Conservation (phyloP, 2,113 vertebrate genomes). For the Emydura subglobosa region DNA sequence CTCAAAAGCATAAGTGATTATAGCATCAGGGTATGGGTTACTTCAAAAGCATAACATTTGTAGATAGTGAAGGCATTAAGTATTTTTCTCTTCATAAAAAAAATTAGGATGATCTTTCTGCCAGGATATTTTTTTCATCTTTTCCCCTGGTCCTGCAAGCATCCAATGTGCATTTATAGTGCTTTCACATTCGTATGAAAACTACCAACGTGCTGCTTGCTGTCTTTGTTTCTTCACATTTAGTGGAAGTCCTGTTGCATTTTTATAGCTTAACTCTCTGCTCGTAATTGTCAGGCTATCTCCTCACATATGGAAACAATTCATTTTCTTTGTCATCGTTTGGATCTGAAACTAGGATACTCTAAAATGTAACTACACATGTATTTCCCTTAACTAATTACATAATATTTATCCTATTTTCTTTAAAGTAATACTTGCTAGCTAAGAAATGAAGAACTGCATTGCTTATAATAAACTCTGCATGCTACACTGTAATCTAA, state of each 20-base stretch:
- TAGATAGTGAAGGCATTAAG: constrained; percentile 67
- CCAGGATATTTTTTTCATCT: not conserved
- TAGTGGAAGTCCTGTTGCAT: constrained; percentile 1
- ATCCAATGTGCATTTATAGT: not conserved
- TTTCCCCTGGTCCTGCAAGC: not conserved
- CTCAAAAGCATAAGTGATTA: constrained; percentile 46
- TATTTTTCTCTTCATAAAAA: constrained; percentile 42
- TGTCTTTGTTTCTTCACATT: not conserved
- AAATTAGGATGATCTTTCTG: not conserved
- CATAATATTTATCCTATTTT: constrained; percentile 82
- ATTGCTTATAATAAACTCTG: constrained; percentile 83
- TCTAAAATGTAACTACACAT: constrained; percentile 78
- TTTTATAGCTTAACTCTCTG: constrained; percentile 37
- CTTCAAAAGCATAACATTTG: constrained; percentile 69
- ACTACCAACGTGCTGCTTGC: not conserved
- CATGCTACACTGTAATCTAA: constrained; percentile 82
- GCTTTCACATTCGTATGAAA: not conserved
- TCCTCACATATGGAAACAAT: constrained; percentile 77
- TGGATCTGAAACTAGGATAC: constrained; percentile 72
- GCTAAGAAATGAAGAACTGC: constrained; percentile 75
- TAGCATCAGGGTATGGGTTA: constrained; percentile 63
- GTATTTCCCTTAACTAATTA: constrained; percentile 83
- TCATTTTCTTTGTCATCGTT: constrained; percentile 78
- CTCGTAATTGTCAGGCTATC: constrained; percentile 64
- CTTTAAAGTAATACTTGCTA: constrained; percentile 79